A percentile compares a stretch with the other conserved stretches of the same genome.
Conservation (phyloP, 2,888 invertebrate genomes). For the Netelia melanura region DNA sequence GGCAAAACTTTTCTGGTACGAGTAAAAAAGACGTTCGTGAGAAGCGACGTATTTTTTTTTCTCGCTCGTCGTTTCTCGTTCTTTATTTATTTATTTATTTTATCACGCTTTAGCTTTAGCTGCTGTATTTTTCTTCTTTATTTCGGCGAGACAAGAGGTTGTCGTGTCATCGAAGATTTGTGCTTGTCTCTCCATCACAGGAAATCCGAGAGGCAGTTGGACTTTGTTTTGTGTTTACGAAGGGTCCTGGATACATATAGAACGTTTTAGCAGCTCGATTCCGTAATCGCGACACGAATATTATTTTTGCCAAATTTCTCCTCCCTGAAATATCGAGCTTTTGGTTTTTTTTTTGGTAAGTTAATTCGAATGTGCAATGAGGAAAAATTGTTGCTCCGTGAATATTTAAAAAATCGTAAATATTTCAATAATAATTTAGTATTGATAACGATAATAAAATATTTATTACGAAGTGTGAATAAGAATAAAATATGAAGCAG, state of each 20-base stretch:
- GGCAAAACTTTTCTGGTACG: slow-evolving; percentile 6
- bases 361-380: too few species aligned
- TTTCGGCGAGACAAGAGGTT: neutral
- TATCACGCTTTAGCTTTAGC: slow-evolving; percentile 2
- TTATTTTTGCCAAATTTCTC: too few species aligned
- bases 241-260: neutral
- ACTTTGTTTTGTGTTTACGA: neutral
- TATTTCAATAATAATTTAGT: too few species aligned
- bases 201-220: slow-evolving; percentile 10
- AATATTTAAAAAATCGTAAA: too few species aligned
- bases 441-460: too few species aligned
- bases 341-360: too few species aligned
- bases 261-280: neutral
- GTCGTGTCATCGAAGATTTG: slow-evolving; percentile 9
- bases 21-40: slow-evolving; percentile 16
- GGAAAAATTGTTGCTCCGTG: neutral
- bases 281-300: too few species aligned
- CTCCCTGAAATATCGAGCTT: too few species aligned
- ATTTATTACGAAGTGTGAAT: neutral
- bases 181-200: slow-evolving; percentile 20
- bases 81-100: slow-evolving; percentile 25
- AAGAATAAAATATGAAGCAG: neutral
- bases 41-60: slow-evolving; percentile 39
- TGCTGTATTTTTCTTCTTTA: slow-evolving; percentile 13
- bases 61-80: slow-evolving; percentile 24